Evolutionary conservation across 1,140 invertebrate species (phyloP).

Genomic region (Caenorhabditis brenneri): DNA sequence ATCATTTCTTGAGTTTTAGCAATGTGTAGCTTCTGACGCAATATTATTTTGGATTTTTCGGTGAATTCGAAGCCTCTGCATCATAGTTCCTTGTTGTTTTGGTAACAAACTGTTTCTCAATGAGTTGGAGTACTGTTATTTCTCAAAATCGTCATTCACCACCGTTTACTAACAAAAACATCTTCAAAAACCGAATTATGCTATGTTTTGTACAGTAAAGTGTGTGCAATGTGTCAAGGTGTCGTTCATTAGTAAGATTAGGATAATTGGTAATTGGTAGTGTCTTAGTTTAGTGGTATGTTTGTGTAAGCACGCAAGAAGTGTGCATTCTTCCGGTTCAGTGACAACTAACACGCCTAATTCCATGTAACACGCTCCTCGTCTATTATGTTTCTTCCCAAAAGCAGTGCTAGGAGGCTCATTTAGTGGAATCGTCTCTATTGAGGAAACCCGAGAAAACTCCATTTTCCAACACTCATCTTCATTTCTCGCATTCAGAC

Average conservation of each 20-base stretch:
- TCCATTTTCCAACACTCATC: conserved; percentile 13
- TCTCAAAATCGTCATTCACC: too few relatives aligned
- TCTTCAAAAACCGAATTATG: neutral
- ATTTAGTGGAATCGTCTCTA: conserved; percentile 14
- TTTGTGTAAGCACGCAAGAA: conserved; percentile 43
- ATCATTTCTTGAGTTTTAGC: too few relatives aligned
- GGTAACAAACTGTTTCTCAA: too few relatives aligned
- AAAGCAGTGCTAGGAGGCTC: neutral
- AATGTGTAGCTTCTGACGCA: too few relatives aligned
- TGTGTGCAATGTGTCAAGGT: neutral
- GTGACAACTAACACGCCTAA: conserved; percentile 42
- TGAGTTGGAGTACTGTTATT: too few relatives aligned
- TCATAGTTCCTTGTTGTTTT: too few relatives aligned
- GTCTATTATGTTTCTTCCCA: conserved; percentile 26
- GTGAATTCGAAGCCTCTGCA: too few relatives aligned
- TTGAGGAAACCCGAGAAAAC: neutral
- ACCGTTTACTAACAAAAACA: neutral
- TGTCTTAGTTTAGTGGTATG: conserved; percentile 32
- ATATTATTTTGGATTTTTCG: too few relatives aligned
- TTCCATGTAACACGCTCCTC: conserved; percentile 39
- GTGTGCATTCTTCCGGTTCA: conserved; percentile 43
- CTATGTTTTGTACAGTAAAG: neutral
- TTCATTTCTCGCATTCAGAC: neutral
- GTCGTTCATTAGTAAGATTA: conserved; percentile 28
- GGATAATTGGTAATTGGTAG: conserved; percentile 36